Evolutionary conservation across 2,888 invertebrate genomes (phyloP), one percentile per base, ranked within the genome.

Genomic region (Oxytorus armatus): DNA sequence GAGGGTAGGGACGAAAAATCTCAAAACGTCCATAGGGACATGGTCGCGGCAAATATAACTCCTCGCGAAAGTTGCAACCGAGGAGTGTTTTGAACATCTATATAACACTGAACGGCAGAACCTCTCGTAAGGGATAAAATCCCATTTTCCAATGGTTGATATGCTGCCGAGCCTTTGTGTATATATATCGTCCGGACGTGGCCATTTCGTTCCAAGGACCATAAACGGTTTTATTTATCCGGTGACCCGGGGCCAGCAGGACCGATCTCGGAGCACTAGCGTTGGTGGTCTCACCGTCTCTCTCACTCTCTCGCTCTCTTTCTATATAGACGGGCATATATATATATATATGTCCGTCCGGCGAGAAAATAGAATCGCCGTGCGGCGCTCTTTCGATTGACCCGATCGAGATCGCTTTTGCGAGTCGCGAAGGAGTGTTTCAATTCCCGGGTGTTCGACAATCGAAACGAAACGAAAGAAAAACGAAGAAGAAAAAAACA

Each of bases 371-470:
- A 88, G 88, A 88, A 88, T 88, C 84, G 86, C 82, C 79, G 66
- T 77, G 63, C 82, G 80, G 66, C 77, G 63, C 72, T 74, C 75
- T 83, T 84, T 77, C 75, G 81, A 82, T 83, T 80, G 83, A 82
- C 84, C 83, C 82, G 82, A 88, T 89, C 87, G 86, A 86, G 87
- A 88, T 87, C 85, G 88, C 83, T 74, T 82, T 82, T 72, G 72
- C 66, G 76, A 81, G 77, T 78, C 75, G 82, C 68, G 76, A 21
- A 68, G 68, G 63, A 83, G 85, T 85, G 87, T 91, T 91, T 91
- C 91, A 91, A 91, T 91, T 90, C 89, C 86, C 88, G 86, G 83
- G 85, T 82, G 72, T 73, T 73, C 73, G 63, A 73, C 76, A 55
- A 73, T 73, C 70, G 70, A 59, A 77, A 66, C 59, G 49, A 72